These are phyloP conservation scores for Ondatra zibethicus DNA, from an alignment of 2,113 vertebrate species.

Conservation along the genomic window DNA sequence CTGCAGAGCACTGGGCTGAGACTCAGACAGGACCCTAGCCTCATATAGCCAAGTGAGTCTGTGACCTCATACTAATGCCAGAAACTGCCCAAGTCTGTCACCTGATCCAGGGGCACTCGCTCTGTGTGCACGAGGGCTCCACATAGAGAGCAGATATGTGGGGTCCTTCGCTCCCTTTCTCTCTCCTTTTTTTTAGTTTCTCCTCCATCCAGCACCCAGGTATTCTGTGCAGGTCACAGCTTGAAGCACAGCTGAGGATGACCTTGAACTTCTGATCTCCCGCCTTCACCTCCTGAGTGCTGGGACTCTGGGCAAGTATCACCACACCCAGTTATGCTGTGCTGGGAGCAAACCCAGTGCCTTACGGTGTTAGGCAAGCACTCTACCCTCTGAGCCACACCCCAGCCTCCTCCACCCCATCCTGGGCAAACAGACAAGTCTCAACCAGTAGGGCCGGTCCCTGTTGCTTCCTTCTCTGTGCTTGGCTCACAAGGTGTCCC, in stretches of 20 bases:
- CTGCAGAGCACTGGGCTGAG: background rate
- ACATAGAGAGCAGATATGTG: background rate
- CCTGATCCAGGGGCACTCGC: background rate
- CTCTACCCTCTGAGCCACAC: background rate
- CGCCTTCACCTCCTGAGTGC: background rate
- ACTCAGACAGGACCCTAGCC: fast-evolving
- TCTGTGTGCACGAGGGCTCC: background rate
- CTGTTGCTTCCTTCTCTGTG: background rate
- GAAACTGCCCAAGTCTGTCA: background rate
- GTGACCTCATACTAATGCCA: fast-evolving
- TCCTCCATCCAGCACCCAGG: too few species aligned
- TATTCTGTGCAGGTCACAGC: background rate
- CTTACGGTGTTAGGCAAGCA: background rate
- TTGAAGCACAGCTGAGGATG: background rate
- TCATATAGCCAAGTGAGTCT: background rate
- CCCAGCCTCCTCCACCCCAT: background rate
- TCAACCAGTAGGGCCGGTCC: background rate
- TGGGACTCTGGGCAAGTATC: background rate
- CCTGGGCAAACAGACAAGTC: background rate
- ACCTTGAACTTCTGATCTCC: background rate
- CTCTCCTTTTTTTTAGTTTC: too few species aligned
- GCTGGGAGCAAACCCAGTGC: background rate
- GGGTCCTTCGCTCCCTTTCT: background rate
- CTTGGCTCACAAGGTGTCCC: background rate
- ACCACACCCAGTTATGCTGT: background rate